Base-by-base conservation (phyloP, 2,888 invertebrate species). In the Zygaena filipendulae region DNA sequence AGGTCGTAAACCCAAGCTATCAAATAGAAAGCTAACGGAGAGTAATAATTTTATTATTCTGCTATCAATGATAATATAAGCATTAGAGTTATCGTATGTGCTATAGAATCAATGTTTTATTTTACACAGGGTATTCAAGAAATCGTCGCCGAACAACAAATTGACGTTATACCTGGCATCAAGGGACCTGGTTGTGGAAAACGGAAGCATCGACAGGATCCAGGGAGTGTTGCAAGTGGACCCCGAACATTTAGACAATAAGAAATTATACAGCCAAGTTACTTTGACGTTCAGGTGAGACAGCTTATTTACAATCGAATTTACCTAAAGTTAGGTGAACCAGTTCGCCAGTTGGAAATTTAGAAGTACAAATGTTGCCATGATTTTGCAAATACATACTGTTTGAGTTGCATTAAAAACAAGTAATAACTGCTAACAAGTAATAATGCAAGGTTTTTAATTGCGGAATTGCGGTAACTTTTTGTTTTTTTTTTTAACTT, bases 221-320 rank as follows among this genome's bases (percentile, higher is more conserved):
- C 93, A 95, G 59, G 97, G 97, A 12, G 96, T 98, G 16, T 84
- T 97, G 2, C 85, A 94, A 42, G 88, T 96, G 20, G 97, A 97
- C 56, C 92, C 95, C 0, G 95, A 95, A 33, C 86, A 87, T 45
- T 40, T 79, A 47, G 75, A 75, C 33, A 88, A 90, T 39, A 87
- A 90, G 59, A 93, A 94, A 66, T 86, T 92, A 16, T 92, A 86
- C 60, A 91, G 91, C 21, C 91, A 92, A 67, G 85, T 92, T 41
- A 90, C 96, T 3, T 82, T 97, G 36, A 97, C 97, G 9, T 97
- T 98, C 74, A 89, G 97, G 88, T 88, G 55, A 77, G 74, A 49
- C 13, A n/a, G n/a, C n/a, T n/a, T n/a, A n/a, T n/a, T n/a, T n/a
- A n/a, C n/a, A n/a, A n/a, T n/a, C n/a, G n/a, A n/a, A n/a, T n/a